Percentiles rank a stretch among this genome's conserved stretches.
Conservation (phyloP, 2,113 vertebrate genomes). For the Sinocyclocheilus anshuiensis region DNA sequence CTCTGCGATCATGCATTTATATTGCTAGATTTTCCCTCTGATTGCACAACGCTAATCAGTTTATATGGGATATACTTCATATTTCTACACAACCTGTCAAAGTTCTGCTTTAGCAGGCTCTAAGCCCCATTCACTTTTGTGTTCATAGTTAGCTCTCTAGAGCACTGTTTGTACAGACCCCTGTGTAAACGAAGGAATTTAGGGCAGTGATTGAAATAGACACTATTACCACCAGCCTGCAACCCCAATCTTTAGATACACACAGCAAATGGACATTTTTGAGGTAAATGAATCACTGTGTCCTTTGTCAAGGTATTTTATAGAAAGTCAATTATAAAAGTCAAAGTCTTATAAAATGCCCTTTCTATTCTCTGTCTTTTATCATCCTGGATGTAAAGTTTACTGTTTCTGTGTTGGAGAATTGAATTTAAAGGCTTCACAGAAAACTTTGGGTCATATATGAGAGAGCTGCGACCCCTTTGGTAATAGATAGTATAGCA, state of each 20-base stretch:
- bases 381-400: not conserved
- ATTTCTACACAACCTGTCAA: conserved; percentile 52
- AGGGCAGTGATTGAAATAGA: conserved; percentile 79
- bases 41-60: conserved; percentile 57
- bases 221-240: conserved; percentile 67
- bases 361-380: not conserved
- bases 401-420: not conserved
- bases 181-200: conserved; percentile 84
- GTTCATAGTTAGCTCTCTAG: not conserved
- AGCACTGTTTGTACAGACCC: conserved; percentile 69
- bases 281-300: not conserved
- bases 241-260: not conserved
- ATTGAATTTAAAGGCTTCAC: not conserved
- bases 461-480: conserved; percentile 4
- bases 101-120: conserved; percentile 34
- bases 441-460: not conserved
- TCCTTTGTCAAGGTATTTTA: not conserved
- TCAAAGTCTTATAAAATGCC: not conserved
- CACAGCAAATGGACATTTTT: not conserved
- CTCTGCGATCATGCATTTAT: conserved; percentile 38
- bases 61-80: conserved; percentile 46
- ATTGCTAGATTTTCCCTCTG: conserved; percentile 38
- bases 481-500: not conserved
- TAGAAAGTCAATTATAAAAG: not conserved
- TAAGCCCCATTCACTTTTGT: conserved; percentile 42